Conservation (phyloP, 2,797 vertebrate species). For the Spinibarbus caldwelli region DNA sequence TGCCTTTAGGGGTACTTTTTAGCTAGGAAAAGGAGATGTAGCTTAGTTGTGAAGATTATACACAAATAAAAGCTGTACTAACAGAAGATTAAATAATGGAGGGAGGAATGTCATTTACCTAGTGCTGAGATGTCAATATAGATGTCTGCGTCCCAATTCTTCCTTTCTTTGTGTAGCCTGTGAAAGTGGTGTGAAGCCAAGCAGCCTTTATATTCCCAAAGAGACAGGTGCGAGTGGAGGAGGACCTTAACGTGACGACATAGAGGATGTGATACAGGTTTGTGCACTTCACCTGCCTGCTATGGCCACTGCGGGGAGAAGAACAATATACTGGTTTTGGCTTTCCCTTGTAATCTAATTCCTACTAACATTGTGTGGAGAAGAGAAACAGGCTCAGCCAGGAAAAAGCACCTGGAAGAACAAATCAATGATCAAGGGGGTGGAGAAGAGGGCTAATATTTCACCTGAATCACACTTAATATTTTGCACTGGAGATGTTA, state of each 20-base stretch:
- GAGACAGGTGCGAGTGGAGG: slow-evolving; percentile 57
- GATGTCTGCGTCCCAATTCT: slow-evolving; percentile 5
- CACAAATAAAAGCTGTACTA: neutral
- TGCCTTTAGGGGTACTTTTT: slow-evolving; percentile 34
- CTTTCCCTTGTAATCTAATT: slow-evolving; percentile 32
- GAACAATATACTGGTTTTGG: neutral
- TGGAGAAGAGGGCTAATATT: slow-evolving; percentile 1
- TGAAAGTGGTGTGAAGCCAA: slow-evolving; percentile 68
- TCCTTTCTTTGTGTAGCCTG: slow-evolving; percentile 58
- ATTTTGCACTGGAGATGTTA: neutral
- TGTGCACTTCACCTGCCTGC: slow-evolving; percentile 58
- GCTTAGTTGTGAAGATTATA: neutral
- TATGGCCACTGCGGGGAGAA: slow-evolving; percentile 11
- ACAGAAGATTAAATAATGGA: neutral
- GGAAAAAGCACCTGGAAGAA: neutral
- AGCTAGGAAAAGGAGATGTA: neutral
- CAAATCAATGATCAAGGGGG: neutral
- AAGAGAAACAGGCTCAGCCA: slow-evolving; percentile 19
- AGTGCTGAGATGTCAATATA: neutral
- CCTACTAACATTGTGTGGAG: slow-evolving; percentile 21
- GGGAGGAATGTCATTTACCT: neutral
- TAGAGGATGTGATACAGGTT: slow-evolving; percentile 55
- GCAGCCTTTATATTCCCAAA: slow-evolving; percentile 74
- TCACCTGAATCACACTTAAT: no score
- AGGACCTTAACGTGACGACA: slow-evolving; percentile 70